phyloP scores from a whole-genome alignment of 1,140 invertebrate genomes.

The Nephila pilipes region DNA sequence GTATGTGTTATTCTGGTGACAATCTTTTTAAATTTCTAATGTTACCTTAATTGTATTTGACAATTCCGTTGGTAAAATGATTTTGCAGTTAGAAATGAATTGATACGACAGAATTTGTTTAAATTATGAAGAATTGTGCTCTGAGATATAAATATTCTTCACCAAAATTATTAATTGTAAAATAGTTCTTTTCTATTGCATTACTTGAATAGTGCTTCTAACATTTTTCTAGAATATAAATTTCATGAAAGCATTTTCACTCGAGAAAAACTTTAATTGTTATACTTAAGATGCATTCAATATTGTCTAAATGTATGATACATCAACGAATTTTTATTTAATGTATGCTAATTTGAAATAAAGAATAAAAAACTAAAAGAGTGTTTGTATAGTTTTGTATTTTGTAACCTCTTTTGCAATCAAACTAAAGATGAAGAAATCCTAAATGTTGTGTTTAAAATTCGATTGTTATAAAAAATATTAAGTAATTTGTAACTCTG shows the following conservation, averaged over 20 bases:
- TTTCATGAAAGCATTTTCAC: constrained; percentile 62
- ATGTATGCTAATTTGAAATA: constrained; percentile 62
- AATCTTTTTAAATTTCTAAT: constrained; percentile 45
- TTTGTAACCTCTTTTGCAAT: too few species aligned
- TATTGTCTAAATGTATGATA: constrained; percentile 60
- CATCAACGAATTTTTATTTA: constrained; percentile 69
- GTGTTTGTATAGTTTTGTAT: too few species aligned
- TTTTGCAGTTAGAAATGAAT: background rate
- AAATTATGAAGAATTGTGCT: background rate
- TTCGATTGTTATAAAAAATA: too few species aligned
- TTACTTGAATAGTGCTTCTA: constrained; percentile 43
- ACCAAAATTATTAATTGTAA: constrained; percentile 12
- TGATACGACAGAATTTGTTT: background rate
- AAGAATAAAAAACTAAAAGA: constrained; percentile 47
- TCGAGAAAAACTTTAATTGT: constrained; percentile 31
- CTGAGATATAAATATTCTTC: background rate
- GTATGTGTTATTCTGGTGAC: constrained; percentile 56
- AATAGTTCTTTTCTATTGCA: constrained; percentile 28
- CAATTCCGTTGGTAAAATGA: background rate
- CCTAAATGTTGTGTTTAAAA: too few species aligned
- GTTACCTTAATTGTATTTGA: constrained; percentile 24
- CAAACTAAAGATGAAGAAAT: too few species aligned
- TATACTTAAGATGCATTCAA: constrained; percentile 39
- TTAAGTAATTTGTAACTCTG: too few species aligned
- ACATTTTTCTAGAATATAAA: constrained; percentile 29